These are phyloP conservation scores for Hesperophylax magnus DNA, from an alignment of 1,140 invertebrate genomes.

Conservation along the genomic window DNA sequence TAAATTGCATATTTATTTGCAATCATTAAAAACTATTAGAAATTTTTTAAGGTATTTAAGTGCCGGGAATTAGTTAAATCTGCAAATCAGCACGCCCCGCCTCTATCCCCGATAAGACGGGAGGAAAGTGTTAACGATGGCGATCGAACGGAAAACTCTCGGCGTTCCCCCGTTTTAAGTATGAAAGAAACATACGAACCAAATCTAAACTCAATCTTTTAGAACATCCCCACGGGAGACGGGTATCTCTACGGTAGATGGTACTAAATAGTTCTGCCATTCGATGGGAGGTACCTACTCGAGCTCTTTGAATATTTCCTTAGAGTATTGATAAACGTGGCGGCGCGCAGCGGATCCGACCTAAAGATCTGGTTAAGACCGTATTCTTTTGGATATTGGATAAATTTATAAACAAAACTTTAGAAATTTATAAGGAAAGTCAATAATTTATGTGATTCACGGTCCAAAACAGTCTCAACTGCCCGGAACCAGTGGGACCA, in stretches of 20 bases:
- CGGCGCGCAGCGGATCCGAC: background rate
- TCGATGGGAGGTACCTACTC: background rate
- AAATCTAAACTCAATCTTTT: slow-evolving; percentile 33
- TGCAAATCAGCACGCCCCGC: background rate
- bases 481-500: too few relatives aligned
- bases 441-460: too few relatives aligned
- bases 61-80: slow-evolving; percentile 31
- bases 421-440: too few relatives aligned
- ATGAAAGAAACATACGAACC: slow-evolving; percentile 29
- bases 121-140: slow-evolving; percentile 1
- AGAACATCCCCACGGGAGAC: background rate
- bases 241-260: background rate
- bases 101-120: background rate
- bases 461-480: too few relatives aligned
- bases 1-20: background rate
- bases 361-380: background rate
- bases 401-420: background rate
- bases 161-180: slow-evolving; percentile 8
- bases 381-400: background rate
- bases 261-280: background rate
- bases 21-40: slow-evolving; percentile 21
- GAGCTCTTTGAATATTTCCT: background rate
- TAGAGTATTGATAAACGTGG: background rate
- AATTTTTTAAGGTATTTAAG: background rate
- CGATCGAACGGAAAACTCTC: slow-evolving; percentile 28